A percentile compares a stretch with the other conserved stretches of the same genome.
phyloP scores from a whole-genome alignment of 1,140 invertebrate genomes.

The Eumeta japonica region DNA sequence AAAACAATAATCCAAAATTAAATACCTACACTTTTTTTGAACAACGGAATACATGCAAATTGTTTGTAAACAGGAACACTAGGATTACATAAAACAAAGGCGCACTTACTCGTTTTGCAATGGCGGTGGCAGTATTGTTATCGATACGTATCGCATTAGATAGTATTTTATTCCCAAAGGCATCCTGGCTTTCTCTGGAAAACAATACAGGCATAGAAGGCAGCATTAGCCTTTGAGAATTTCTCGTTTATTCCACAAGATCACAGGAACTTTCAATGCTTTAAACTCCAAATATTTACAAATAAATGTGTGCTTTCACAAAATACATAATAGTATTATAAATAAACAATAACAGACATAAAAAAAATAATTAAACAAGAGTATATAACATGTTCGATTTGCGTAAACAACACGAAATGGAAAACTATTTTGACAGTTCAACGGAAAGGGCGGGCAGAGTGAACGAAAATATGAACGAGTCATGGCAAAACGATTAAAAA shows the following conservation, averaged over 20 bases:
- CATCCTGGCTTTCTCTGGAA: conserved; percentile 46
- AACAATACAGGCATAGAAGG: conserved; percentile 57
- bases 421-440: conserved; percentile 34
- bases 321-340: too few species aligned
- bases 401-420: conserved; percentile 27
- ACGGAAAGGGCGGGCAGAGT: conserved; percentile 16
- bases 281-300: conserved; percentile 5
- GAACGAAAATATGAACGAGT: conserved; percentile 17
- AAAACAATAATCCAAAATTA: too few species aligned
- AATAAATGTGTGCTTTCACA: conserved; percentile 1
- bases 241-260: neutral
- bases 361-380: too few species aligned
- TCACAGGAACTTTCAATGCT: conserved; percentile 5
- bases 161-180: conserved; percentile 43
- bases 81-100: too few species aligned
- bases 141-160: conserved; percentile 36
- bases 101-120: too few species aligned
- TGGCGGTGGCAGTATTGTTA: too few species aligned
- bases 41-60: too few species aligned
- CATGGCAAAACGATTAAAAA: conserved; percentile 22
- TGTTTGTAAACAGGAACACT: too few species aligned
- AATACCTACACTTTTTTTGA: too few species aligned
- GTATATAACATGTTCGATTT: too few species aligned
- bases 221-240: conserved; percentile 43
- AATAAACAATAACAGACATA: too few species aligned